Evolutionary conservation across 2,888 invertebrate genomes (phyloP).

Genomic region (Caenorhabditis sp.): DNA sequence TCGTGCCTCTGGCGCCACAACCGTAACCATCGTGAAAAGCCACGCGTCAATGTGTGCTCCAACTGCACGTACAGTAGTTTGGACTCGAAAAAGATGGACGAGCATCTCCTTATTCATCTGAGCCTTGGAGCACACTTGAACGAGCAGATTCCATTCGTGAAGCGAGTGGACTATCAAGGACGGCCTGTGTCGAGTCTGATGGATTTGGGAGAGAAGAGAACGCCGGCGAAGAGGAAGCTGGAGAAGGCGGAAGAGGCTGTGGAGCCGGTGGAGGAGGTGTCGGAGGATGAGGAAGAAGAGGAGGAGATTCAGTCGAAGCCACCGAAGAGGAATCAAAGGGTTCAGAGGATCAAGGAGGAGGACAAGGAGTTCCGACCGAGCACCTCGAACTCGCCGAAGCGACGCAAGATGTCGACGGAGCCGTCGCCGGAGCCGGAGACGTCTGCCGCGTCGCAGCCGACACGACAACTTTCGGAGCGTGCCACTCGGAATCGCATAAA

Average conservation of each 20-base stretch:
- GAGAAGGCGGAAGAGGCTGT: neutral
- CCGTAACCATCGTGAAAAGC: slow-evolving; percentile 13
- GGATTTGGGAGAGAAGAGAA: slow-evolving; percentile 26
- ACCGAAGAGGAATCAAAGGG: neutral
- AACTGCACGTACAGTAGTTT: slow-evolving; percentile 58
- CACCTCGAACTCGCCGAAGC: slow-evolving; percentile 14
- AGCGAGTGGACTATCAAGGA: slow-evolving; percentile 54
- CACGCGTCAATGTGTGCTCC: slow-evolving; percentile 54
- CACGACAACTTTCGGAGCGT: slow-evolving; percentile 23
- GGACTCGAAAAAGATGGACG: slow-evolving; percentile 57
- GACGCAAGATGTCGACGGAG: neutral
- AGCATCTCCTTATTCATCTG: slow-evolving; percentile 51
- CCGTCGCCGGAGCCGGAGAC: slow-evolving; percentile 10
- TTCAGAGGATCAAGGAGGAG: neutral
- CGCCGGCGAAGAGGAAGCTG: slow-evolving; percentile 22
- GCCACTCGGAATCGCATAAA: slow-evolving; percentile 22
- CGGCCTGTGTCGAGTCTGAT: slow-evolving; percentile 39
- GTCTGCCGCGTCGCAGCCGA: neutral
- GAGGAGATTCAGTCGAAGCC: slow-evolving; percentile 11
- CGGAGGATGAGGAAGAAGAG: neutral
- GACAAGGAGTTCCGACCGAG: neutral
- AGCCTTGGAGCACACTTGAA: slow-evolving; percentile 10
- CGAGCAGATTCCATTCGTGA: slow-evolving; percentile 44
- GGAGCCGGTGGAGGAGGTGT: neutral
- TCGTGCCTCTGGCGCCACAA: slow-evolving; percentile 66